These are phyloP conservation scores for Pocillopora meandrina DNA, from an alignment of 92 coral and sea anemone species.

Conservation along the genomic window DNA sequence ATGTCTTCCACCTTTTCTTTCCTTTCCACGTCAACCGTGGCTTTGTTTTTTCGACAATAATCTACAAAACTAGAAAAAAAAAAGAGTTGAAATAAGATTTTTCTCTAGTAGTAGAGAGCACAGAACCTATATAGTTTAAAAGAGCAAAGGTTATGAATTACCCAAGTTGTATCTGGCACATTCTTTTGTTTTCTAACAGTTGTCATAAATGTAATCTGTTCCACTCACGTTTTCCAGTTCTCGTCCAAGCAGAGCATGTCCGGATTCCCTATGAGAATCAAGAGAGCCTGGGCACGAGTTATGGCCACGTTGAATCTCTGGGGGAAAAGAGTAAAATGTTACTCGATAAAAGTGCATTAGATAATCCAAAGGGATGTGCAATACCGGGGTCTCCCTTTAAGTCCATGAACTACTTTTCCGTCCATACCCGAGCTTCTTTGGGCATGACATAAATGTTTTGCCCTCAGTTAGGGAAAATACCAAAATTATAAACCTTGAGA, in stretches of 20 bases:
- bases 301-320: slow-evolving; percentile 83
- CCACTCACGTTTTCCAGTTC: slow-evolving; percentile 66
- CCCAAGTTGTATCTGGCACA: background rate
- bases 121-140: no score
- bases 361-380: background rate
- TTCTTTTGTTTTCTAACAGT: background rate
- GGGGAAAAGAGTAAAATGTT: background rate
- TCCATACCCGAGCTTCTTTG: no score
- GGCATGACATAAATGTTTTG: no score
- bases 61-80: slow-evolving; percentile 47
- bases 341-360: background rate
- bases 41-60: slow-evolving; percentile 51
- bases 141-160: no score
- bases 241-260: slow-evolving; percentile 67
- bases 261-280: slow-evolving; percentile 70
- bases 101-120: background rate
- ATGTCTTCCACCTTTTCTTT: slow-evolving; percentile 54
- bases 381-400: no score
- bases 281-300: slow-evolving; percentile 81
- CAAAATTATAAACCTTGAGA: no score
- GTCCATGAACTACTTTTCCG: no score
- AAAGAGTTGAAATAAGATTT: background rate
- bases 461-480: no score
- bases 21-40: slow-evolving; percentile 29
- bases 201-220: background rate